Evolutionary conservation across 2,888 invertebrate genomes (phyloP), one percentile per base, ranked within the genome.

Genomic region (Papilio demoleus): DNA sequence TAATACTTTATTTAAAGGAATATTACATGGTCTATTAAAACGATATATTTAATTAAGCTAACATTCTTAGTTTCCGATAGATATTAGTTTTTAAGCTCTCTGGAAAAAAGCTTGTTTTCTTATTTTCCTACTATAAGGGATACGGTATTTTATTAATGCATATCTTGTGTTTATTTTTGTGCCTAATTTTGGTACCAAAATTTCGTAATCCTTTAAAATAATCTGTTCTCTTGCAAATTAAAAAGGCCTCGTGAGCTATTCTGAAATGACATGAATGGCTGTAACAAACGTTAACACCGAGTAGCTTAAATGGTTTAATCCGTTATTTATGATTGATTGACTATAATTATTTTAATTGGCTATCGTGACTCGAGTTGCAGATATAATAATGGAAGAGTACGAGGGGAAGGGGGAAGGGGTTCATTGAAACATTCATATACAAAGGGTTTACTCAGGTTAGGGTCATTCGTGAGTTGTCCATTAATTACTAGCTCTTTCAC

Each of bases 321-420:
- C 50, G 62, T 62, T 67, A 62, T 62, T 67, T 62, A 42, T 67
- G 53, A 61, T 67, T 62, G 56, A 62, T 67, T 42, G 34, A 45
- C 53, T 56, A 34, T 9, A 22, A 67, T 67, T 62, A 67, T 4
- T 42, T 62, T 67, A 61, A 67, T 67, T 67, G 61, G 53, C 42
- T 53, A 42, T 67, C 67, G 67, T 67, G 67, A 53, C 61, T 67
- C 22, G 61, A 38, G 53, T 4, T 31, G 47, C 17, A 31, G 40
- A 47, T 50, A 60, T 60, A 50, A 60, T 34, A 36, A 24, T n/a
- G 61, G 5, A 11, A 40, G 24, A 36, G 24, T 38, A 38, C 34
- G 12, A n/a, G 40, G 42, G 9, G 59, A 50, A 14, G 65, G 34
- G 45, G 22, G n/a, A n/a, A 22, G 24, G 27, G 47, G 38, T 36